phyloP scores from a whole-genome alignment of 2,797 vertebrate species.

The Pipistrellus kuhlii region DNA sequence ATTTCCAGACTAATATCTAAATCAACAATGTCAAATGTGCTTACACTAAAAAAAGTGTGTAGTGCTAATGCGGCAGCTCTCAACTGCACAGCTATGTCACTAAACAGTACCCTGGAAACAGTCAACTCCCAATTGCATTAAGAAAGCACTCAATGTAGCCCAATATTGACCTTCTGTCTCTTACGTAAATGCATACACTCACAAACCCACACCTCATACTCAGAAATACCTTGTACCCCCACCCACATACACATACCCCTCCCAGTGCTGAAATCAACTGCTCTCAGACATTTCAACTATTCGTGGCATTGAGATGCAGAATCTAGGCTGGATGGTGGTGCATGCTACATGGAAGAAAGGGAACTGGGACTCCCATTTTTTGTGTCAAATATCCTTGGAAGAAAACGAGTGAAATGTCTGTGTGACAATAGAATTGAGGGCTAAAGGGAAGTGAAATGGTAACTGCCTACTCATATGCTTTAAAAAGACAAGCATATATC shows the following conservation, averaged over 20 bases:
- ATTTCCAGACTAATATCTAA: neutral
- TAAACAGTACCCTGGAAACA: neutral
- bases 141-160: neutral
- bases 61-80: neutral
- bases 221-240: neutral
- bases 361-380: neutral
- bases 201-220: neutral
- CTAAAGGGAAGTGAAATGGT: neutral
- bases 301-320: rapidly evolving
- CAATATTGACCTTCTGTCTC: neutral
- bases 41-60: neutral
- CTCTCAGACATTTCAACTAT: neutral
- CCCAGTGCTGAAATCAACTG: neutral
- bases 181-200: neutral
- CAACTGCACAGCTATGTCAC: neutral
- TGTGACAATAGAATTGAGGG: neutral
- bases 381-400: neutral
- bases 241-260: rapidly evolving
- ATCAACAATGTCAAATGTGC: neutral
- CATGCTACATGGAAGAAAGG: neutral
- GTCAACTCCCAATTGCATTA: neutral
- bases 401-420: neutral
- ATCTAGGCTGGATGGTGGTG: neutral
- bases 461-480: neutral
- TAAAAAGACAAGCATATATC: neutral